Conservation (phyloP, 2,797 vertebrate genomes). For the Clamator glandarius region DNA sequence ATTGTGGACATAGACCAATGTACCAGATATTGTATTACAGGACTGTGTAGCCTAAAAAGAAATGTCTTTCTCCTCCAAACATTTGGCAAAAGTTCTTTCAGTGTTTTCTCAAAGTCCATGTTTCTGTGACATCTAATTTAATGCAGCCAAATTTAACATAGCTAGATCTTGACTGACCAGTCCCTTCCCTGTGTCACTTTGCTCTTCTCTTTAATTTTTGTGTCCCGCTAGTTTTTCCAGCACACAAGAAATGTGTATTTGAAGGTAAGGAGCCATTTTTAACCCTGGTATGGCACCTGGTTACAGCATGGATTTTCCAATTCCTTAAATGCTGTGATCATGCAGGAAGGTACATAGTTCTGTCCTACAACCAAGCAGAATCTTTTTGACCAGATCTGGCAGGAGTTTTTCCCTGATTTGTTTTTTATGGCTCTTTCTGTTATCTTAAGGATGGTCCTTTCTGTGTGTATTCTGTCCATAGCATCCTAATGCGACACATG, state of each 20-base stretch:
- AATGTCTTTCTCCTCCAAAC: background rate
- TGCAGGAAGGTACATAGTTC: background rate
- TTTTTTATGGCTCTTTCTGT: background rate
- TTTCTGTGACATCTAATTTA: background rate
- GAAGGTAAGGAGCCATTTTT: background rate
- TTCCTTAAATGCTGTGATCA: background rate
- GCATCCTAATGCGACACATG: slow-evolving; percentile 26
- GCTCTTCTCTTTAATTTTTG: background rate
- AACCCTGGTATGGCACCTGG: background rate
- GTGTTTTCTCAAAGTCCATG: background rate
- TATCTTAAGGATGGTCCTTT: background rate
- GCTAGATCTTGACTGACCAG: background rate
- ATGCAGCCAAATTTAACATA: background rate
- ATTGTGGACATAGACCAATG: background rate
- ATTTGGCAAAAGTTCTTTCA: background rate
- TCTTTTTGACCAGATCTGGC: background rate
- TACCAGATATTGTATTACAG: background rate
- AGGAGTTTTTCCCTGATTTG: background rate
- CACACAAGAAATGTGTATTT: background rate
- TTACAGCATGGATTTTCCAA: background rate
- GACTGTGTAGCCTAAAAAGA: background rate
- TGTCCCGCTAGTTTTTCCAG: background rate
- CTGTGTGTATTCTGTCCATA: slow-evolving; percentile 7
- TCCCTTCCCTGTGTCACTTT: background rate
- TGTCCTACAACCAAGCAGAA: background rate